A percentile compares a stretch with the other conserved stretches of the same genome.
Evolutionary conservation across 2,888 invertebrate genomes (phyloP).

Genomic region (Lottia scabra): DNA sequence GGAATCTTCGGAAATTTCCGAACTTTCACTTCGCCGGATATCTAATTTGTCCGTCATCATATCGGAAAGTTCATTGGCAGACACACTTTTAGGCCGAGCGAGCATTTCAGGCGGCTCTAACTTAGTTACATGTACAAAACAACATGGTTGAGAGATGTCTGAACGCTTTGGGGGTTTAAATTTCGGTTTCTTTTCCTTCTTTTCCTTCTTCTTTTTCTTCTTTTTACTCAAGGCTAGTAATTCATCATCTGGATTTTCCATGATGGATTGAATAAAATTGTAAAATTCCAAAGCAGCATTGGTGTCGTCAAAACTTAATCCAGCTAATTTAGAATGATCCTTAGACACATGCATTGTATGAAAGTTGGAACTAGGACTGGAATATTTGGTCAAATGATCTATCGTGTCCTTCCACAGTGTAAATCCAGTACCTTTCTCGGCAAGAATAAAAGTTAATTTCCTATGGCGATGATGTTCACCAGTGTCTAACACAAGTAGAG

Average conservation of each 20-base stretch:
- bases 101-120: slow-evolving; percentile 72
- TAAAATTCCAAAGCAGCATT: slow-evolving; percentile 79
- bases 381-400: slow-evolving; percentile 82
- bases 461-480: slow-evolving; percentile 76
- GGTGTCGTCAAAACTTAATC: slow-evolving; percentile 83
- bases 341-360: slow-evolving; percentile 85
- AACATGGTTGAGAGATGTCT: slow-evolving; percentile 86
- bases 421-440: slow-evolving; percentile 85
- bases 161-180: slow-evolving; percentile 78
- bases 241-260: slow-evolving; percentile 83
- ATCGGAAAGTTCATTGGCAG: slow-evolving; percentile 26
- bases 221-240: slow-evolving; percentile 75
- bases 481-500: slow-evolving; percentile 81
- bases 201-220: slow-evolving; percentile 47
- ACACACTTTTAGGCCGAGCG: slow-evolving; percentile 25
- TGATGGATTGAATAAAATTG: slow-evolving; percentile 73
- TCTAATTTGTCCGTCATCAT: slow-evolving; percentile 36
- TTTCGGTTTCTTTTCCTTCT: slow-evolving; percentile 54
- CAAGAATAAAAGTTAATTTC: slow-evolving; percentile 77
- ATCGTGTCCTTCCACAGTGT: slow-evolving; percentile 85
- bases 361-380: slow-evolving; percentile 76
- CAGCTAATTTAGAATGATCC: slow-evolving; percentile 82
- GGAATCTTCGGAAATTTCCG: slow-evolving; percentile 43
- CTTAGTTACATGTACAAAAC: slow-evolving; percentile 86
- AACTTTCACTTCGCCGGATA: slow-evolving; percentile 43